Percentiles rank a stretch among this genome's conserved stretches.
Conservation (phyloP, 2,113 vertebrate genomes). For the Brachyhypopomus gauderio region DNA sequence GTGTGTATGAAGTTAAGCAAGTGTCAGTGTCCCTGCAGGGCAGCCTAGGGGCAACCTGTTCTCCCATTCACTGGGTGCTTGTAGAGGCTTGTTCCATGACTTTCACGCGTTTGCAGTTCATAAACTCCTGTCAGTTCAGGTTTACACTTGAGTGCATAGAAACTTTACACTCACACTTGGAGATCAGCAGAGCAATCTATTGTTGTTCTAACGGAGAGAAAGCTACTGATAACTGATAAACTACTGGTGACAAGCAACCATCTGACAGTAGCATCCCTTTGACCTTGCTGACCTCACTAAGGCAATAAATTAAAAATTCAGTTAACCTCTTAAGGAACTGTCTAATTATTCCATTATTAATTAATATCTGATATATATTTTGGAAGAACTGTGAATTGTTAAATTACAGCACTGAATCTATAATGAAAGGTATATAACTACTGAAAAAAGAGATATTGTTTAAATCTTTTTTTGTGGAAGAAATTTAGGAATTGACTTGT, state of each 20-base stretch:
- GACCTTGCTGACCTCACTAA: not conserved
- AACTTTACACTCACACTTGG: conserved; percentile 37
- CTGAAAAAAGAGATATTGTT: too few species aligned
- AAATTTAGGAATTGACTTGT: too few species aligned
- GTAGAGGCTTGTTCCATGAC: conserved; percentile 51
- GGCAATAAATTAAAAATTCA: not conserved
- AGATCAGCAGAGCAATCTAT: conserved; percentile 49
- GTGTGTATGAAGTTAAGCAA: conserved; percentile 34
- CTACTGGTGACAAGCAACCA: conserved; percentile 16
- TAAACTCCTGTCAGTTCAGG: conserved; percentile 55
- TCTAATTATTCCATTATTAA: not conserved
- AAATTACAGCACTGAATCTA: too few species aligned
- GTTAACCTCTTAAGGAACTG: not conserved
- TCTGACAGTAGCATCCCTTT: conserved; percentile 24
- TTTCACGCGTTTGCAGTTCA: conserved; percentile 48
- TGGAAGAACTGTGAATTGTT: too few species aligned
- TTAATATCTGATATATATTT: not conserved
- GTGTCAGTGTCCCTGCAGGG: conserved; percentile 39
- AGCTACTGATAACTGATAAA: conserved; percentile 44
- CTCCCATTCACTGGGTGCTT: conserved; percentile 41
- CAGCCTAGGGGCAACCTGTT: conserved; percentile 53
- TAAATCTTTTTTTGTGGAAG: too few species aligned
- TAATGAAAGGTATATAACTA: too few species aligned
- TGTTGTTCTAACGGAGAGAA: conserved; percentile 54
- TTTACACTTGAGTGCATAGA: conserved; percentile 54